Evolutionary conservation across 2,113 vertebrate species (phyloP).

Genomic region (Cephalophus harveyi): DNA sequence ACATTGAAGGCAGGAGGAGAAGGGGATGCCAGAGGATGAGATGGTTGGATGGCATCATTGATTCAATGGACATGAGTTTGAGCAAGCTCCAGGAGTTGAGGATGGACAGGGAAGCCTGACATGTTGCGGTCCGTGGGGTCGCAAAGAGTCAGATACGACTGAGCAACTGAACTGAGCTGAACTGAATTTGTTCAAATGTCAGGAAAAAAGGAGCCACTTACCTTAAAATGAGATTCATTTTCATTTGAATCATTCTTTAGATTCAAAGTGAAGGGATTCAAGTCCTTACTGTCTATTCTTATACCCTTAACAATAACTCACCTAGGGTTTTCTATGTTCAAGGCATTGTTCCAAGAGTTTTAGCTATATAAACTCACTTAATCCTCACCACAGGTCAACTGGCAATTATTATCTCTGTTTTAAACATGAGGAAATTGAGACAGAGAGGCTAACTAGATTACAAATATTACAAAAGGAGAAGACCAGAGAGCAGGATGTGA

Average conservation of each 20-base stretch:
- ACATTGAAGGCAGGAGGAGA: background rate
- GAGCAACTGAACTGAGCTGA: background rate
- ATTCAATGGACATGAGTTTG: background rate
- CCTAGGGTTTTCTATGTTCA: background rate
- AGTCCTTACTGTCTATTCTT: background rate
- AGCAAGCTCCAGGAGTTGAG: background rate
- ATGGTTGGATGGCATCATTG: background rate
- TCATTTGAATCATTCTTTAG: background rate
- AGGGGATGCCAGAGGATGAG: background rate
- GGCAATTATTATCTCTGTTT: background rate
- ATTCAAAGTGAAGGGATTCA: background rate
- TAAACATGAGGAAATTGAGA: background rate
- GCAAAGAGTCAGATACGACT: background rate
- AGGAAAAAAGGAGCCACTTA: background rate
- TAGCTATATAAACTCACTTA: background rate
- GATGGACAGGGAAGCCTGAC: background rate
- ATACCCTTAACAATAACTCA: background rate
- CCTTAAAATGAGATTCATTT: background rate
- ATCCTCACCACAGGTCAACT: background rate
- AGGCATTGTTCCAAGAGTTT: background rate
- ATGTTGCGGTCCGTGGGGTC: accelerated
- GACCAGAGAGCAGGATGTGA: background rate
- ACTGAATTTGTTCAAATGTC: background rate
- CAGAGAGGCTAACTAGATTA: background rate
- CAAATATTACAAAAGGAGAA: background rate